phyloP scores from a whole-genome alignment of 2,888 invertebrate species.

The Formica aserva region DNA sequence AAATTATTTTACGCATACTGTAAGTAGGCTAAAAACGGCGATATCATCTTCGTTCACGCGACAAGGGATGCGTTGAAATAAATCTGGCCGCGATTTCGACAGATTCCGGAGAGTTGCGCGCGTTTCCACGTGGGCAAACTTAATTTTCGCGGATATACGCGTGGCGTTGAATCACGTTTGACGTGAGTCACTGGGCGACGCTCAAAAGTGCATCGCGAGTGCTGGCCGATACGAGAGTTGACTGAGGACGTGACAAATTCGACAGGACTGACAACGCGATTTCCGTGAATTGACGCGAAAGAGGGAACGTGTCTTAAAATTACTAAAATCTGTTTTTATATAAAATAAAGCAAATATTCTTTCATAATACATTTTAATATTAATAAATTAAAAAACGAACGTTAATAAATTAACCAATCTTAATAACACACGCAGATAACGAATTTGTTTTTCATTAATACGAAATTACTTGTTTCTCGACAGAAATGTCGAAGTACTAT shows the following conservation, averaged over 20 bases:
- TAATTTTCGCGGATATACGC: conserved; percentile 59
- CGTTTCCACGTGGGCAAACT: conserved; percentile 63
- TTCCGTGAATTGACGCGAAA: conserved; percentile 7
- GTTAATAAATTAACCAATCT: neutral
- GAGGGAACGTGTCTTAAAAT: neutral
- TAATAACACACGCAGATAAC: neutral
- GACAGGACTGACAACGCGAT: conserved; percentile 39
- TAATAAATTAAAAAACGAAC: neutral
- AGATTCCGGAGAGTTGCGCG: conserved; percentile 11
- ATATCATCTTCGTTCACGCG: neutral
- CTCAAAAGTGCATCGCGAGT: conserved; percentile 37
- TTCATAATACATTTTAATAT: neutral
- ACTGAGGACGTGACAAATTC: conserved; percentile 45
- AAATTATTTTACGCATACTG: neutral
- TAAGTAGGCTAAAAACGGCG: neutral
- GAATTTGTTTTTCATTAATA: neutral
- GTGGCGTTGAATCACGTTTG: conserved; percentile 35
- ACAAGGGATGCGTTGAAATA: conserved; percentile 48
- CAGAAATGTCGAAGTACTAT: neutral
- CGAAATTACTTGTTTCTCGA: neutral
- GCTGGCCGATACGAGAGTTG: conserved; percentile 36
- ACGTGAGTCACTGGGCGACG: conserved; percentile 31
- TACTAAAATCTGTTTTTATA: neutral
- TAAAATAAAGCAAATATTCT: neutral
- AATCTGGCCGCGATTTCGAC: conserved; percentile 64